Evolutionary conservation across 2,113 vertebrate genomes (phyloP), one percentile per base, ranked within the genome.

Genomic region (Struthio camelus): DNA sequence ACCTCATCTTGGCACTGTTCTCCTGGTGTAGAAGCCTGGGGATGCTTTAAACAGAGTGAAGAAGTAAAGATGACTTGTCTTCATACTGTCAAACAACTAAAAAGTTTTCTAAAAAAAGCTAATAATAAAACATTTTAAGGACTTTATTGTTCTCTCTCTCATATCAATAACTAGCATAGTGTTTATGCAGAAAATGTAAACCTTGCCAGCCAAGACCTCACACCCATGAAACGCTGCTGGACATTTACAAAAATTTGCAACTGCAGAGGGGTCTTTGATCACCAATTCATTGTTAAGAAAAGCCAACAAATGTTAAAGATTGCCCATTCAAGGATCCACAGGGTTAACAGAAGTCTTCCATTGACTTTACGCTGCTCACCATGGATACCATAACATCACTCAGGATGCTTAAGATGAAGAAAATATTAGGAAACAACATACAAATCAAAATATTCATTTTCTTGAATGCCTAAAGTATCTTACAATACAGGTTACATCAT

Each of bases 1-100:
- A 98, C 98, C 50, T 99, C 99, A 91, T 99, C 99, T 97, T 99
- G 98, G 86, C 97, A 97, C 69, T 97, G 97, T 54, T 98, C 98
- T 96, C 96, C 98, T 79, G 97, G 50, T 93, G 95, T 84, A 90
- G 96, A 91, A 92, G 94, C 86, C 94, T 97, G 97, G 19, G 97
- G 97, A 96, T 98, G 98, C 98, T 98, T 97, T 89, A 95, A 96
- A 94, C 51, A 83, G 89, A 94, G 91, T 20, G 67, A 40, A 48
- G 34, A 62, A 94, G 78, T 77, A 87, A 97, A 89, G 81, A 94
- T 23, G 14, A 93, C 12, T 69, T 69, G 14, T 89, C 58, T 95
- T 90, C 58, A 88, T 83, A 75, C 38, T 86, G 89, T 66, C 56
- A 94, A 93, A 32, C 46, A 90, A 95, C 28, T 58, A 77, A 77